Conservation (phyloP, 2,888 invertebrate species). For the Sussaba pulchella region DNA sequence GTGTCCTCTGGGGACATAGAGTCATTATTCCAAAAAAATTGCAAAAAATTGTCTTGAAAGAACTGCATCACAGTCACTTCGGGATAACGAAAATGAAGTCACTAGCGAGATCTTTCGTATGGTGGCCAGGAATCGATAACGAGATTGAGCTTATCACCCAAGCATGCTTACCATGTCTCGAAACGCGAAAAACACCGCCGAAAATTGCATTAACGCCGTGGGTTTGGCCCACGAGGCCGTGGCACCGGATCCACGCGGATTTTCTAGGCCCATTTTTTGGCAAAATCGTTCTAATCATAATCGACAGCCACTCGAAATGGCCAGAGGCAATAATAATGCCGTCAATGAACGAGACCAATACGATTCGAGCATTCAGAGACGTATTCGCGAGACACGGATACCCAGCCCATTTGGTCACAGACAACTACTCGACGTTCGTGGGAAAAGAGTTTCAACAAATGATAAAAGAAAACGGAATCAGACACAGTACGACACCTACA, state of each 20-base stretch:
- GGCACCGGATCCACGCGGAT: constrained; percentile 74
- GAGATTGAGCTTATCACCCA: constrained; percentile 71
- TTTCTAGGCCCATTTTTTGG: constrained; percentile 70
- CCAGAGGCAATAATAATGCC: constrained; percentile 66
- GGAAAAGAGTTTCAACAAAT: constrained; percentile 65
- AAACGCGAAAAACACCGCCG: constrained; percentile 64
- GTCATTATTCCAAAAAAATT: constrained; percentile 58
- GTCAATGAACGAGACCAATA: constrained; percentile 66
- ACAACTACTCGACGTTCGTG: constrained; percentile 72
- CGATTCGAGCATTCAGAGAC: constrained; percentile 66
- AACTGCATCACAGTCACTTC: constrained; percentile 71
- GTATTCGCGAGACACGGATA: constrained; percentile 70
- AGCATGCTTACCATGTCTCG: constrained; percentile 69
- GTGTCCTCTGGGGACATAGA: constrained; percentile 61
- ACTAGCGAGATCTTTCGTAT: constrained; percentile 68
- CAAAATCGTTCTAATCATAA: constrained; percentile 66
- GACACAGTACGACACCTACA: constrained; percentile 66
- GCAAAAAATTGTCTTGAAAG: constrained; percentile 49
- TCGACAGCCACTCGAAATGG: constrained; percentile 75
- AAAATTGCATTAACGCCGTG: constrained; percentile 72
- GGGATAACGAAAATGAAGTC: constrained; percentile 72
- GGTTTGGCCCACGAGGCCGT: constrained; percentile 68
- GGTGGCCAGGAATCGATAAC: constrained; percentile 69
- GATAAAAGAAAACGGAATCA: constrained; percentile 65
- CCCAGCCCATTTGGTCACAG: constrained; percentile 68